Conservation (phyloP, 2,797 vertebrate genomes). For the Cheracebus regulus region DNA sequence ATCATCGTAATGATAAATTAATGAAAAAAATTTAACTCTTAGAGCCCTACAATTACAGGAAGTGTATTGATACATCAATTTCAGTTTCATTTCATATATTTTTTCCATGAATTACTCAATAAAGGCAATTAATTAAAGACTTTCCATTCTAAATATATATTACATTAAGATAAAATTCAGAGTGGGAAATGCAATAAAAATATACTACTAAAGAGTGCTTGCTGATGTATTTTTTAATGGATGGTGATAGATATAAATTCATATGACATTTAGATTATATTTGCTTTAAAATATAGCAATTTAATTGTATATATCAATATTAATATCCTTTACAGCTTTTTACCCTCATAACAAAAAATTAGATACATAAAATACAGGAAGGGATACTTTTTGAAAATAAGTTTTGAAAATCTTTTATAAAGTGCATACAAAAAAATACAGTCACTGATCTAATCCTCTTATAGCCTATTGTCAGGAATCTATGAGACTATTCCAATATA, state of each 20-base stretch:
- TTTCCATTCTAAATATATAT: neutral
- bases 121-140: conserved; percentile 18
- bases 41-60: neutral
- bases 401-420: neutral
- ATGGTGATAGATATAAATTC: neutral
- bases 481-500: neutral
- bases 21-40: neutral
- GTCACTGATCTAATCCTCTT: neutral
- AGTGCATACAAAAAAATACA: neutral
- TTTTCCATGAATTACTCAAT: neutral
- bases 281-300: neutral
- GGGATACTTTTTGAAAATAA: neutral
- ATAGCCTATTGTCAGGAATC: neutral
- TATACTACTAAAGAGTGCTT: neutral
- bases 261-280: neutral
- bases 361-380: neutral
- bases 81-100: conserved; percentile 11
- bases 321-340: neutral
- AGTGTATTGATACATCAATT: neutral
- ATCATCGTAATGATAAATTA: neutral
- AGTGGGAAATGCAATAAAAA: neutral
- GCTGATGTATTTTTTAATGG: neutral
- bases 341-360: neutral
- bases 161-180: neutral
- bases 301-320: neutral